These are phyloP conservation scores for Rhyacophila brunnea DNA, from an alignment of 1,140 invertebrate genomes.

Conservation along the genomic window DNA sequence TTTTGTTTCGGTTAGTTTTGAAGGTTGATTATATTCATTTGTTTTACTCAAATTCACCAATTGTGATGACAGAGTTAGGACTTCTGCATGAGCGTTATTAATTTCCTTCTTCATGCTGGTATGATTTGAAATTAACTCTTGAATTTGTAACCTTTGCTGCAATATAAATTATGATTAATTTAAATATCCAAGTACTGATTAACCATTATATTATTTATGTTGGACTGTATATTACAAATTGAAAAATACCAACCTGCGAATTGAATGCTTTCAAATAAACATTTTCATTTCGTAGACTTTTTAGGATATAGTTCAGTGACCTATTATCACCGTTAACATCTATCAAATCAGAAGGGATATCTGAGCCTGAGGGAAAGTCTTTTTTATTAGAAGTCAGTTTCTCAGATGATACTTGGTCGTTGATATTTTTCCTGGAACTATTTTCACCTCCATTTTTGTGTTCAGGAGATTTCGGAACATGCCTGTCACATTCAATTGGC, in stretches of 20 bases:
- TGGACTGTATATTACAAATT: too few species aligned
- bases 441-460: too few species aligned
- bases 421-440: too few species aligned
- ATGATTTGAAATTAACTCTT: constrained; percentile 26
- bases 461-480: too few species aligned
- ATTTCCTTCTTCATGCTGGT: constrained; percentile 23
- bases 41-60: constrained; percentile 8
- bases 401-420: neutral
- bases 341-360: too few species aligned
- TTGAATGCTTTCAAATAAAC: constrained; percentile 21
- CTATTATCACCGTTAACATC: neutral
- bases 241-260: constrained; percentile 16
- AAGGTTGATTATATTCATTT: neutral
- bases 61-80: constrained; percentile 13
- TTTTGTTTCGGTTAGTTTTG: too few species aligned
- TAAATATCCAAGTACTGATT: neutral
- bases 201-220: too few species aligned
- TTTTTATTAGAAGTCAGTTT: neutral
- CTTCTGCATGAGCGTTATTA: constrained; percentile 11
- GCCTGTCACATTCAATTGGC: too few species aligned
- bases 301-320: constrained; percentile 13
- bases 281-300: constrained; percentile 27
- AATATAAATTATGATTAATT: neutral
- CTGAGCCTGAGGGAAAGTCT: too few species aligned
- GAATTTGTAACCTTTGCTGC: constrained; percentile 28